These are phyloP conservation scores for Apis laboriosa DNA, from an alignment of 1,140 invertebrate species.

Conservation along the genomic window DNA sequence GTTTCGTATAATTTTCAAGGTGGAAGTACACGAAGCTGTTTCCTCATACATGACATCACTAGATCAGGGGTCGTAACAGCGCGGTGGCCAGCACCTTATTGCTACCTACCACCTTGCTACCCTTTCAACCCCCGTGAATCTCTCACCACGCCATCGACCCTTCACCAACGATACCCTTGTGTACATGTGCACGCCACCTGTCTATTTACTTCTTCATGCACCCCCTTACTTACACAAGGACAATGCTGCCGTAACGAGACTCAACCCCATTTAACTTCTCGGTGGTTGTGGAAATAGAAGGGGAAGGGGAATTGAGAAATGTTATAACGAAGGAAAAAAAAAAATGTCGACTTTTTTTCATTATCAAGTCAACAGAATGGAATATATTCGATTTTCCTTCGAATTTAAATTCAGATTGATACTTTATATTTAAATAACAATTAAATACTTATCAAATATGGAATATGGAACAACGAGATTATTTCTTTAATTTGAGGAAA, in stretches of 20 bases:
- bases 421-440: too few species aligned
- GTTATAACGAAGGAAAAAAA: background rate
- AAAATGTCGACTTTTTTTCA: background rate
- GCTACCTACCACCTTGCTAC: conserved; percentile 66
- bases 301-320: conserved; percentile 1
- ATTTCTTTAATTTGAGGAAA: too few species aligned
- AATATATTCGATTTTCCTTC: too few species aligned
- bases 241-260: conserved; percentile 20
- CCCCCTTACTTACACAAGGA: background rate
- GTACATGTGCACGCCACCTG: conserved; percentile 16
- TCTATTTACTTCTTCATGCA: conserved; percentile 45
- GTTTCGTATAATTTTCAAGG: conserved; percentile 33
- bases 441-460: too few species aligned
- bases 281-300: background rate
- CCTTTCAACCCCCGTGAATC: conserved; percentile 38
- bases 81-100: conserved; percentile 77
- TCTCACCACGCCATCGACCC: conserved; percentile 50
- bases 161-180: conserved; percentile 48
- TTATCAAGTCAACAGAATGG: too few species aligned
- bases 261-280: conserved; percentile 29
- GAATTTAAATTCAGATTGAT: too few species aligned
- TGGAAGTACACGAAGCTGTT: background rate
- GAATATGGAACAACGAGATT: too few species aligned
- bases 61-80: conserved; percentile 78
- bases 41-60: conserved; percentile 58